phyloP scores from a whole-genome alignment of 2,797 vertebrate species.

The Platalea minor region DNA sequence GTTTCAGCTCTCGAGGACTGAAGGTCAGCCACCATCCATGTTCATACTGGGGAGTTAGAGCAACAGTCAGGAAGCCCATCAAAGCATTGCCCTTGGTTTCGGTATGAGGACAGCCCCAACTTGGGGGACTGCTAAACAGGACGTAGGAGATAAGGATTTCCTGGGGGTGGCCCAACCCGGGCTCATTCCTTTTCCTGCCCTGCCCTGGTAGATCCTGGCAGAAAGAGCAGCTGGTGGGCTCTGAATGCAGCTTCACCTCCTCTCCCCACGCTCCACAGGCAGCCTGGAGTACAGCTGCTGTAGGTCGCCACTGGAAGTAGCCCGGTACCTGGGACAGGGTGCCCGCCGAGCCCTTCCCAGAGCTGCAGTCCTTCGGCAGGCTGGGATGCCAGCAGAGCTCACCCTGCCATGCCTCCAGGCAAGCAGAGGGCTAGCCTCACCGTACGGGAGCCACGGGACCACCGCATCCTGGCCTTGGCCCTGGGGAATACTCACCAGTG shows the following conservation, averaged over 20 bases:
- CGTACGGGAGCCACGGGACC: accelerated
- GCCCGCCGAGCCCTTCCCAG: neutral
- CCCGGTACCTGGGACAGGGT: neutral
- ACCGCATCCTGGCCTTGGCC: neutral
- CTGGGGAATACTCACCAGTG: neutral
- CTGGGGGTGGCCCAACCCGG: neutral
- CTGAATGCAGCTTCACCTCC: neutral
- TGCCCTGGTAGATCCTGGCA: neutral
- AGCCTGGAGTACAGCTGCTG: neutral
- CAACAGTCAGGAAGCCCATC: neutral
- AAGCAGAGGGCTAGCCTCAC: neutral
- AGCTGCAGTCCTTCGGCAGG: neutral
- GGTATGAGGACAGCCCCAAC: neutral
- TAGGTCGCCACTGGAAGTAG: neutral
- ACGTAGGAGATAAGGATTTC: neutral
- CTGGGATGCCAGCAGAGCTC: neutral
- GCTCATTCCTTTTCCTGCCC: neutral
- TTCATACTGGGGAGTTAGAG: neutral
- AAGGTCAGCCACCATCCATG: neutral
- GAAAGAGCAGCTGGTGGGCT: neutral
- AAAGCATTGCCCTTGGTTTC: neutral
- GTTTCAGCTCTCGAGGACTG: neutral
- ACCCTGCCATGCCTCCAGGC: neutral
- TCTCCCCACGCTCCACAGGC: neutral
- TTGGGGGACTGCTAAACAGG: neutral